Conservation (phyloP, 2,888 invertebrate species). For the Diaperis boleti region DNA sequence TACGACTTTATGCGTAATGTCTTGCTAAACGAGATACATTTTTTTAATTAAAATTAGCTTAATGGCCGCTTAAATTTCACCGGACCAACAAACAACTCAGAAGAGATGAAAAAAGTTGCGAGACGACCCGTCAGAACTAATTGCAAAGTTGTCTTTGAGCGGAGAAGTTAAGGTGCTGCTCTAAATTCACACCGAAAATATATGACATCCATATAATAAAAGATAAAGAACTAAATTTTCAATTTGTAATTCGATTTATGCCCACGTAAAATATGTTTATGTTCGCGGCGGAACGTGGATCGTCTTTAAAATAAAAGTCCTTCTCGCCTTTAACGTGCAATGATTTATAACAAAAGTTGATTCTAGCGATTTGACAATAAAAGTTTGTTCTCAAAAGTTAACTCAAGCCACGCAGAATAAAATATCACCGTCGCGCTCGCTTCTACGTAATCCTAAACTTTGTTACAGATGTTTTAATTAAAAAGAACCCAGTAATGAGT, state of each 20-base stretch:
- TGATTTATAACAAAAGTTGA: conserved; percentile 47
- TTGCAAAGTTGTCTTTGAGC: conserved; percentile 2
- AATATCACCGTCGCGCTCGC: conserved; percentile 39
- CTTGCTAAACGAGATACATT: conserved; percentile 46
- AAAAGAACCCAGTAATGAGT: conserved; percentile 44
- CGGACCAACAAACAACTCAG: conserved; percentile 7
- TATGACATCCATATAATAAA: conserved; percentile 37
- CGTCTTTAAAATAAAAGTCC: conserved; percentile 45
- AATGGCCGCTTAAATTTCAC: conserved; percentile 36
- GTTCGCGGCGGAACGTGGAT: conserved; percentile 42
- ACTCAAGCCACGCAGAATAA: conserved; percentile 38
- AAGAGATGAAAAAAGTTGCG: conserved; percentile 9
- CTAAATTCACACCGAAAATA: conserved; percentile 24
- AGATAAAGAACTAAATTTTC: conserved; percentile 44
- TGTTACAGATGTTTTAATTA: conserved; percentile 46
- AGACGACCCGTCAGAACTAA: conserved; percentile 21
- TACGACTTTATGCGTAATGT: conserved; percentile 49
- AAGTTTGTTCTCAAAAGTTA: conserved; percentile 41
- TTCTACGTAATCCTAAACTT: conserved; percentile 41
- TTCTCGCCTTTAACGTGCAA: conserved; percentile 10
- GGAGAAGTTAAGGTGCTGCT: conserved; percentile 9
- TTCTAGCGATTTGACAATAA: conserved; percentile 46
- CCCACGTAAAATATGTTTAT: conserved; percentile 46
- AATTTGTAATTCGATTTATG: conserved; percentile 46
- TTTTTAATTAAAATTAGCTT: conserved; percentile 42